Percentiles rank a stretch among this genome's conserved stretches.
Conservation (phyloP, 1,140 invertebrate species). For the Leptonema lineaticorne region DNA sequence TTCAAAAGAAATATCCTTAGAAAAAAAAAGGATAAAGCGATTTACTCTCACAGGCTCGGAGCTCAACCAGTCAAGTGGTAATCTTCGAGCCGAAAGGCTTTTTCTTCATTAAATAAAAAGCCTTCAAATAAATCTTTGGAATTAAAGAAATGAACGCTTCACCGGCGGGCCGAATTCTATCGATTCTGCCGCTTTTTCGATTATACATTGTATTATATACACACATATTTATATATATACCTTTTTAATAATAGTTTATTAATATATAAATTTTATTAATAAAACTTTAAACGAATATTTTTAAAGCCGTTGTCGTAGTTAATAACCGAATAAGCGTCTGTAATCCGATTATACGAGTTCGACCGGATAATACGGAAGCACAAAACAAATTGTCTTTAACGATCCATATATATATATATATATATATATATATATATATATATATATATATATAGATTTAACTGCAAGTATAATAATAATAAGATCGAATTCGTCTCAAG, state of each 20-base stretch:
- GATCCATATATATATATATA: neutral
- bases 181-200: neutral
- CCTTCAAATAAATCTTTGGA: conserved; percentile 38
- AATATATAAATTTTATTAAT: too few species aligned
- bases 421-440: neutral
- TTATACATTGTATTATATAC: too few species aligned
- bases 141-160: conserved; percentile 40
- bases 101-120: conserved; percentile 42
- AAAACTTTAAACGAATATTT: too few species aligned
- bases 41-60: conserved; percentile 26
- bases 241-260: too few species aligned
- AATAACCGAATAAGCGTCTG: too few species aligned
- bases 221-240: too few species aligned
- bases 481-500: too few species aligned
- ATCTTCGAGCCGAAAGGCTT: conserved; percentile 35
- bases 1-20: conserved; percentile 38
- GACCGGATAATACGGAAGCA: too few species aligned
- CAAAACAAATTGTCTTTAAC: neutral
- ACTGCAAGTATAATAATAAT: too few species aligned
- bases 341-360: too few species aligned
- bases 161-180: neutral
- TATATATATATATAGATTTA: too few species aligned
- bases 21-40: conserved; percentile 41
- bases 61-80: conserved; percentile 41
- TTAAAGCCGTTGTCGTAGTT: too few species aligned